Base-by-base conservation (phyloP, 2,888 invertebrate species). In the Catocala fraxini region DNA sequence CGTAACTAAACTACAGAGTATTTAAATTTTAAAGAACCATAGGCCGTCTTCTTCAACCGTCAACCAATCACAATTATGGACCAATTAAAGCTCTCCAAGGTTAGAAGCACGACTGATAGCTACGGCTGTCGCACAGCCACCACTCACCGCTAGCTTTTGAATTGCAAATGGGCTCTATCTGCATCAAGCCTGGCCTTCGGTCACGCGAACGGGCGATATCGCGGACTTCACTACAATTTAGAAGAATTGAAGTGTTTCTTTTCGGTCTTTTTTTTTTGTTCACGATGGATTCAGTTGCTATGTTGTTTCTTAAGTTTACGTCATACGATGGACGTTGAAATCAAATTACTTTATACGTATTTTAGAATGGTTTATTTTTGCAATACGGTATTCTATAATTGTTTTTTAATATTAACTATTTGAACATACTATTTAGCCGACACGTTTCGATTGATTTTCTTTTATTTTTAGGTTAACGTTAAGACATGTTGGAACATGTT, bases 141-240 rank as follows among this genome's bases (percentile, higher is more conserved):
- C 71, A 75, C 69, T 78, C 73, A 65, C 56, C 60, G 63, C 63
- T 67, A 51, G 51, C 65, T 69, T 78, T 83, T 84, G 83, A 84
- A 82, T 84, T 84, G 82, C 83, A 82, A 83, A 82, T 84, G 63
- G 67, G 63, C 67, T 45, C 72, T 83, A 82, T 81, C 83, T 82
- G 80, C 81, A 79, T 60, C 65, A 56, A 55, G 73, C 46, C 39
- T 65, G 81, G 76, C 85, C 84, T 84, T 84, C 75, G 71, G 62
- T 64, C 86, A 84, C 85, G 84, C 84, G 77, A 85, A 56, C 70
- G 69, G 63, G 82, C 77, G 85, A 85, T 83, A 85, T 85, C 84
- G 78, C 82, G 59, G 63, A 64, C 53, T 62, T 69, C 73, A 56
- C 73, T 68, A 54, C 68, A 67, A 65, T 61, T 72, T 63, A 71